phyloP scores from a whole-genome alignment of 2,888 invertebrate species.

The Stenurella melanura region DNA sequence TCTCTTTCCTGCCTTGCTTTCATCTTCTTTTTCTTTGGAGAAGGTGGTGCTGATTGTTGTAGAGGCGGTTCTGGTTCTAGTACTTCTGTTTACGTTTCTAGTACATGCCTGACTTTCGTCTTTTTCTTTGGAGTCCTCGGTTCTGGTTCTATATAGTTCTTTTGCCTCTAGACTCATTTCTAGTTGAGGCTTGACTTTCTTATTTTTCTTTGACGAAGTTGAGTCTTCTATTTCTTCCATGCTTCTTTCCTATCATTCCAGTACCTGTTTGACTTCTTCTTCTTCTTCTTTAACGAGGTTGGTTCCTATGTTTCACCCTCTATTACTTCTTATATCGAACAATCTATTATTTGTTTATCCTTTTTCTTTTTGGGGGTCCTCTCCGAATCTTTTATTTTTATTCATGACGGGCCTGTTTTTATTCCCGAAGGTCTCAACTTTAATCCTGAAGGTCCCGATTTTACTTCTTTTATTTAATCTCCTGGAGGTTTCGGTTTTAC shows the following conservation, averaged over 20 bases:
- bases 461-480: too few relatives aligned
- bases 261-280: slow-evolving; percentile 53
- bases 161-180: slow-evolving; percentile 48
- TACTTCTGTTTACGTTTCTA: slow-evolving; percentile 54
- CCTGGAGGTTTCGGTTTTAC: too few relatives aligned
- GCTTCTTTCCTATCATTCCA: slow-evolving; percentile 51
- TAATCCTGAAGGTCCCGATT: too few relatives aligned
- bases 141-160: neutral
- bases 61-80: neutral
- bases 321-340: slow-evolving; percentile 61
- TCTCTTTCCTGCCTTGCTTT: slow-evolving; percentile 56
- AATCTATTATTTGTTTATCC: slow-evolving; percentile 64
- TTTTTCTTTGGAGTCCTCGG: slow-evolving; percentile 51
- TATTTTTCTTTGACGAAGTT: slow-evolving; percentile 55
- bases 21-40: slow-evolving; percentile 60
- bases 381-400: slow-evolving; percentile 49
- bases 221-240: neutral
- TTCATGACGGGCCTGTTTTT: too few relatives aligned
- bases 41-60: neutral
- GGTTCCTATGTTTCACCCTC: slow-evolving; percentile 58
- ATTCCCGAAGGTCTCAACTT: too few relatives aligned
- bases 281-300: slow-evolving; percentile 52
- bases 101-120: slow-evolving; percentile 60
- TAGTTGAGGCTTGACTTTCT: slow-evolving; percentile 59
- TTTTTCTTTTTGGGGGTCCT: slow-evolving; percentile 65